Percentiles rank a stretch among this genome's conserved stretches.
These are phyloP conservation scores for Rhabdomys pumilio DNA, from an alignment of 2,797 vertebrate genomes.

Conservation along the genomic window DNA sequence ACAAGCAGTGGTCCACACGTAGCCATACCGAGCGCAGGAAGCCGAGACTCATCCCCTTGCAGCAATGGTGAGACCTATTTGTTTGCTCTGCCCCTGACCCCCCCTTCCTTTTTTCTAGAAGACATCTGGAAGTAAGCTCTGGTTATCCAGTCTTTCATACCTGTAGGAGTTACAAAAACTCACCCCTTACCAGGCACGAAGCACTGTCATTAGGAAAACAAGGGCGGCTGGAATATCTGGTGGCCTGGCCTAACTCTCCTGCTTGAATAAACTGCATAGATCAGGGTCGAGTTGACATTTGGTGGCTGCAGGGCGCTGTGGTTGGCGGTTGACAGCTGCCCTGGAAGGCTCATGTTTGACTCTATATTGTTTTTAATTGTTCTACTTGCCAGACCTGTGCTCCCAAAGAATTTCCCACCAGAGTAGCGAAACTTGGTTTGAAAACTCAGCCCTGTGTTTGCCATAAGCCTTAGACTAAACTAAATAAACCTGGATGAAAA, in stretches of 20 bases:
- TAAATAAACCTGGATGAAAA: slow-evolving; percentile 77
- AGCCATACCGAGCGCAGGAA: neutral
- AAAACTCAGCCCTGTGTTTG: slow-evolving; percentile 74
- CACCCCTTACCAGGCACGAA: neutral
- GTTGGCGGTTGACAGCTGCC: neutral
- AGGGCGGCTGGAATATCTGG: rapidly evolving
- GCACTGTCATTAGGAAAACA: too few relatives aligned
- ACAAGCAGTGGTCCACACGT: neutral
- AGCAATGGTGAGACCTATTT: rapidly evolving
- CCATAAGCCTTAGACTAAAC: slow-evolving; percentile 84
- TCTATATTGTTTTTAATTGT: slow-evolving; percentile 47
- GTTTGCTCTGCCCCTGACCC: neutral
- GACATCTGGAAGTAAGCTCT: neutral
- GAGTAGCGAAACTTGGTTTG: slow-evolving; percentile 37
- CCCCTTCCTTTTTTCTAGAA: neutral
- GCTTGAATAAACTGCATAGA: neutral
- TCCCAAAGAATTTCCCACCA: slow-evolving; percentile 69
- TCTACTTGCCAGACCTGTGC: slow-evolving; percentile 74
- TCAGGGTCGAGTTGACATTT: neutral
- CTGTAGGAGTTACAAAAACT: neutral
- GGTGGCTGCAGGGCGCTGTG: neutral
- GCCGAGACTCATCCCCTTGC: neutral
- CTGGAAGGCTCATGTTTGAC: slow-evolving; percentile 39
- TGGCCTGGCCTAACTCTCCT: neutral
- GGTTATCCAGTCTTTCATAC: neutral